Evolutionary conservation across 1,140 invertebrate species (phyloP).

Genomic region (Camponotus floridanus): DNA sequence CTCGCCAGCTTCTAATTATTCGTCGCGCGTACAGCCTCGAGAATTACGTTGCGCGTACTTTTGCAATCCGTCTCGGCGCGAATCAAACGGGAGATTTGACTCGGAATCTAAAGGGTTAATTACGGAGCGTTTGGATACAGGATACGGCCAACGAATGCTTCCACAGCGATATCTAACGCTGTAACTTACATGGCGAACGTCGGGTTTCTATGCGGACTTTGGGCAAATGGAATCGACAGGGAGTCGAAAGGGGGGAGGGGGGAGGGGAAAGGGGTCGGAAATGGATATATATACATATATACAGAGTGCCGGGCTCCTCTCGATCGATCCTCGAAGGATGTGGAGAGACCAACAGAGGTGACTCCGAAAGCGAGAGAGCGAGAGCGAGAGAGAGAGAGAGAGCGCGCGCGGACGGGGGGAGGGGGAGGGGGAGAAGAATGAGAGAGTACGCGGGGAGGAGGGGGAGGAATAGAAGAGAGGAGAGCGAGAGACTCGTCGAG

Average conservation of each 20-base stretch:
- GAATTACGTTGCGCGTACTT: constrained; percentile 26
- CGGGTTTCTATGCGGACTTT: constrained; percentile 57
- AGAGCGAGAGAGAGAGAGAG: constrained; percentile 39
- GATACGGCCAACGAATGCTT: constrained; percentile 27
- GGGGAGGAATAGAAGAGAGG: constrained; percentile 57
- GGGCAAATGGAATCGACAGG: constrained; percentile 61
- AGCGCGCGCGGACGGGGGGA: constrained; percentile 31
- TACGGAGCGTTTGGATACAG: constrained; percentile 40
- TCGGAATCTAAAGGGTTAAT: constrained; percentile 41
- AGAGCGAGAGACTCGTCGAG: constrained; percentile 60
- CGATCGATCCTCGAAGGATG: constrained; percentile 66
- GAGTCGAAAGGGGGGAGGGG: constrained; percentile 35
- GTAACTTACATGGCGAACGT: constrained; percentile 61
- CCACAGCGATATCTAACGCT: constrained; percentile 25
- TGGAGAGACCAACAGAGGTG: constrained; percentile 64
- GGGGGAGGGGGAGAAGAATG: constrained; percentile 33
- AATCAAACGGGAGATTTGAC: constrained; percentile 22
- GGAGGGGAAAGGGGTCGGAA: constrained; percentile 31
- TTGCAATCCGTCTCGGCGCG: constrained; percentile 25
- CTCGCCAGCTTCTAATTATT: neutral
- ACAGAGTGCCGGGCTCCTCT: constrained; percentile 63
- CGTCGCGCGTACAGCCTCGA: neutral
- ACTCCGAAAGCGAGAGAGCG: constrained; percentile 61
- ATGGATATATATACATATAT: constrained; percentile 58
- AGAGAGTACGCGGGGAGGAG: constrained; percentile 52